Base-by-base conservation (phyloP, 2,797 vertebrate genomes). In the Syndactyla subalaris region DNA sequence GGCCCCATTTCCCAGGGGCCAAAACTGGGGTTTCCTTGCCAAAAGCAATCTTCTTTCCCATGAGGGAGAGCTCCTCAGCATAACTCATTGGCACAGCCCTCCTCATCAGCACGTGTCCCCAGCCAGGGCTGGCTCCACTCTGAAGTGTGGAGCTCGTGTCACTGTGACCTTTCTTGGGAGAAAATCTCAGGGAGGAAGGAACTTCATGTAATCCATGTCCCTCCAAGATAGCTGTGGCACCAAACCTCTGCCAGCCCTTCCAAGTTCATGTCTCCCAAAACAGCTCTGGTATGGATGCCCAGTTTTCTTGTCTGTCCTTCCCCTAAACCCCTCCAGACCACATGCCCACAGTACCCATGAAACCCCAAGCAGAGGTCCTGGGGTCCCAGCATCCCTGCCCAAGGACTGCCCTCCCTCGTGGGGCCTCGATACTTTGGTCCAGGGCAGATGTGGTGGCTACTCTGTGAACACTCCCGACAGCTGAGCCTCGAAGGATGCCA, bases 111-210 rank as follows among this genome's bases (percentile, higher is more conserved):
- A 10, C 2, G 0, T 4, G 32, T 15, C 15, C n/a, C 39, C 6
- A 3, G 45, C 11, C 10, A 1, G 34, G 59, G 39, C 87, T 34
- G 55, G 43, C 86, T 61, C 67, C 1, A 2, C 66, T 87, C 49
- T 0, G 0, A 45, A n/a, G 4, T 1, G 15, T 0, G 0, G 49
- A 82, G 46, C 41, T 58, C 59, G 3, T 17, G 55, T 30, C 4
- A 0, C 51, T 21, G 21, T 9, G 9, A 7, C 39, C 57, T 77
- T 80, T 62, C 65, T 0, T 0, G 32, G 54, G 0, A 24, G 9
- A 27, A n/a, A 36, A 58, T 18, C n/a, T 45, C 65, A 23, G 55
- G 77, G 26, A 55, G n/a, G 68, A 84, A 74, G n/a, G 32, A 93
- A 61, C 14, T 52, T 61, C 14, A 14, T 20, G 2, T 36, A 29